These are phyloP conservation scores for Dromas ardeola DNA, from an alignment of 2,113 vertebrate species.

Conservation along the genomic window DNA sequence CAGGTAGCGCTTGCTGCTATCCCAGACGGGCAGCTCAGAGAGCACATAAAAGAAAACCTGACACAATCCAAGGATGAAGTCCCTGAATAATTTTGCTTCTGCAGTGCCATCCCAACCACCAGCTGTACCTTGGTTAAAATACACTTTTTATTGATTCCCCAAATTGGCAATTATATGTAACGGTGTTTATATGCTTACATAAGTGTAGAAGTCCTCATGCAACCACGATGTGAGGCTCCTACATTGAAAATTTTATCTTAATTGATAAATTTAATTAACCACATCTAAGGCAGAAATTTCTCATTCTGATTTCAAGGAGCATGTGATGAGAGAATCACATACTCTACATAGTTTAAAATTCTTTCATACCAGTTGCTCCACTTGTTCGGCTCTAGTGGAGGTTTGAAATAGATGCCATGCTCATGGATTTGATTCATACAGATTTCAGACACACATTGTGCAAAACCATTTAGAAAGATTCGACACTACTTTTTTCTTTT, in stretches of 20 bases:
- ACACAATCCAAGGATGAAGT: accelerated
- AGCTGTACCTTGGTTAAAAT: accelerated
- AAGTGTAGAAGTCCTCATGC: background rate
- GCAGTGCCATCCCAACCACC: background rate
- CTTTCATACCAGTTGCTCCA: background rate
- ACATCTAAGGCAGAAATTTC: background rate
- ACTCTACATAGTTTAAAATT: background rate
- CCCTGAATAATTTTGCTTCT: background rate
- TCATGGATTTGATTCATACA: background rate
- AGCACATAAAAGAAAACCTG: background rate
- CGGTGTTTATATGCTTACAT: accelerated
- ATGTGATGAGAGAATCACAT: background rate
- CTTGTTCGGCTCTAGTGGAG: background rate
- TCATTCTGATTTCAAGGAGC: background rate
- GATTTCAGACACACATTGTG: background rate
- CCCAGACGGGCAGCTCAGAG: background rate
- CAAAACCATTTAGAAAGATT: background rate
- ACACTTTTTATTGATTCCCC: background rate
- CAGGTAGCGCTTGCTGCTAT: background rate
- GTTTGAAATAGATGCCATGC: background rate
- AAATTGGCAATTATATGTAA: accelerated
- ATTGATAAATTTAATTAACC: background rate
- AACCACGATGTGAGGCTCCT: background rate
- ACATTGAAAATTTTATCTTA: background rate
- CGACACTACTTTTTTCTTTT: background rate